Evolutionary conservation across 2,888 invertebrate species (phyloP).

Genomic region (Drosophila fulvimacula): DNA sequence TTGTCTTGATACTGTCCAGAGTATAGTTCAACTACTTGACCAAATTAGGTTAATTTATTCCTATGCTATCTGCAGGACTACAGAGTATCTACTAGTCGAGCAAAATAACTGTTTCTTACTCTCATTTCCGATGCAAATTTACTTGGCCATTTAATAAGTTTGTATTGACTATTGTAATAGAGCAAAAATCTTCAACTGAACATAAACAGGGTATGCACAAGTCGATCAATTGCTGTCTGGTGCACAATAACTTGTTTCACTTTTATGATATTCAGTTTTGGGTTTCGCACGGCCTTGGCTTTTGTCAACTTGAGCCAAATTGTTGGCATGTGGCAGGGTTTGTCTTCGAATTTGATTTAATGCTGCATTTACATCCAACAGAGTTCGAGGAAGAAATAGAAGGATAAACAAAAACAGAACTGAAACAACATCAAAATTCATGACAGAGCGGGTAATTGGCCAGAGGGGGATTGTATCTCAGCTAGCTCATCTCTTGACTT

Average conservation of each 20-base stretch:
- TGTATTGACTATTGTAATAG: no score
- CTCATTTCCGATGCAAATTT: neutral
- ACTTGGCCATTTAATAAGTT: neutral
- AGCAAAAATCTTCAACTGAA: no score
- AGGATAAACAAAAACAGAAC: conserved; percentile 1
- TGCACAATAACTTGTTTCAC: conserved; percentile 16
- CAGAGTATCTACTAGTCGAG: neutral
- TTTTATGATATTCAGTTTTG: conserved; percentile 36
- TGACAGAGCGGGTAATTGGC: conserved; percentile 55
- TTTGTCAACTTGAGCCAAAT: conserved; percentile 75
- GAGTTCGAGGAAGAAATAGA: neutral
- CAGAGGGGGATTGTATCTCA: conserved; percentile 47
- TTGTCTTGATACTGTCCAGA: no score
- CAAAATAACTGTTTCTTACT: no score
- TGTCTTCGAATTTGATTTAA: conserved; percentile 72
- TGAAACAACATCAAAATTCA: conserved; percentile 23
- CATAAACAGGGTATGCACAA: neutral
- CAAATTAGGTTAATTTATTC: no score
- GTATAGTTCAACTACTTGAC: no score
- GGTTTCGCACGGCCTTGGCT: conserved; percentile 47
- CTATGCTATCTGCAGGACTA: no score
- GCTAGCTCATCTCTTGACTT: conserved; percentile 71
- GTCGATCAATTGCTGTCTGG: neutral
- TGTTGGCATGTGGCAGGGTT: conserved; percentile 63
- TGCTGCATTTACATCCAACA: conserved; percentile 72